These are phyloP conservation scores for Prunella strophiata DNA, from an alignment of 2,797 vertebrate genomes.

Conservation along the genomic window DNA sequence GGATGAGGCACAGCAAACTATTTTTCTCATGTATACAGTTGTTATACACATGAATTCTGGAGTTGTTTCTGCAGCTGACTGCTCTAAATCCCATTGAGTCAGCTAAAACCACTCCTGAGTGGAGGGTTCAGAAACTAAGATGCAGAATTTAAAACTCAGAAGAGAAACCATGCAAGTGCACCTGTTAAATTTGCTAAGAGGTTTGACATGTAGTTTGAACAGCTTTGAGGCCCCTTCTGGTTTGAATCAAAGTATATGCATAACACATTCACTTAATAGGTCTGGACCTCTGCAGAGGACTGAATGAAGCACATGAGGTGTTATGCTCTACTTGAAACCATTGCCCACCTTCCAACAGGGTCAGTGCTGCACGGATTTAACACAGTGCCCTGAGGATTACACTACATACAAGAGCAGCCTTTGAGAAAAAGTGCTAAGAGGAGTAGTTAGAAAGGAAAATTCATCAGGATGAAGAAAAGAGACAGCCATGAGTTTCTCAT, in stretches of 20 bases:
- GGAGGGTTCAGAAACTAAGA: neutral
- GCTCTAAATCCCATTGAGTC: neutral
- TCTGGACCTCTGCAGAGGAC: neutral
- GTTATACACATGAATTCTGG: neutral
- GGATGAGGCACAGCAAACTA: neutral
- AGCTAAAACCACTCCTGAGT: neutral
- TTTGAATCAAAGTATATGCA: neutral
- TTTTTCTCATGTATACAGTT: neutral
- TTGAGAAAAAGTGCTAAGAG: neutral
- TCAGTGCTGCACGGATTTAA: neutral
- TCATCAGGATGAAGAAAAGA: neutral
- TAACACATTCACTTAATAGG: neutral
- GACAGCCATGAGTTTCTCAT: neutral
- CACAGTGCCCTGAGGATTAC: neutral
- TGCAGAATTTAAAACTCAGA: neutral
- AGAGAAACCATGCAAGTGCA: rapidly evolving
- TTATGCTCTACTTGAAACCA: neutral
- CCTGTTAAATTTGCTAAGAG: neutral
- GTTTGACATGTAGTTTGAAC: neutral
- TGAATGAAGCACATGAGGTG: rapidly evolving
- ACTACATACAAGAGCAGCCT: neutral
- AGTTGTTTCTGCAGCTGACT: neutral
- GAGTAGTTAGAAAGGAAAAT: neutral
- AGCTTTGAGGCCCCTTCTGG: neutral
- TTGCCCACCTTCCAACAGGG: neutral